Percentiles rank a stretch among this genome's conserved stretches.
These are phyloP conservation scores for Oscheius sp. DNA, from an alignment of 2,888 invertebrate genomes.

Conservation along the genomic window DNA sequence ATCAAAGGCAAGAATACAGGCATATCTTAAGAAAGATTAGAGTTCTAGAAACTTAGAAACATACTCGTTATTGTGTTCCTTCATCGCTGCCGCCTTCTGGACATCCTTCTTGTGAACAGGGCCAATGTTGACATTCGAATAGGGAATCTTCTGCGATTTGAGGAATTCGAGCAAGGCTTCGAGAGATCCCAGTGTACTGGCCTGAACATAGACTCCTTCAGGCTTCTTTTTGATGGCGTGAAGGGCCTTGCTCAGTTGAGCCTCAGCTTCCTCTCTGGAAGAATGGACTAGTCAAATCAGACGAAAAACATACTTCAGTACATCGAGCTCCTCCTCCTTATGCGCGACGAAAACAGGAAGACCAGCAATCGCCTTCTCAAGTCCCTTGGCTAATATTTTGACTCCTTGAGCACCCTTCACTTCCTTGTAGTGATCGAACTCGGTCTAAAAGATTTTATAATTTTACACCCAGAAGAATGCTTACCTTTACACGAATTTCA, in stretches of 20 bases:
- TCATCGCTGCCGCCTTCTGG: conserved; percentile 99
- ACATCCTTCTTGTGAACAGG: conserved; percentile 99
- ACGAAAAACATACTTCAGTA: conserved; percentile 77
- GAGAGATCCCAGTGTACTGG: conserved; percentile 97
- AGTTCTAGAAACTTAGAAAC: conserved; percentile 27
- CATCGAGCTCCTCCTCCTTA: conserved; percentile 92
- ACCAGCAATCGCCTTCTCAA: conserved; percentile 88
- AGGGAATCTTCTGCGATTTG: conserved; percentile 92
- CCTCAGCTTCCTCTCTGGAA: conserved; percentile 84
- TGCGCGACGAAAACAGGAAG: conserved; percentile 91
- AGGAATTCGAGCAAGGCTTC: conserved; percentile 96
- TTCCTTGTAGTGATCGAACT: conserved; percentile 91
- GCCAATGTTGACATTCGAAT: conserved; percentile 96
- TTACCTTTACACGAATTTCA: conserved; percentile 93
- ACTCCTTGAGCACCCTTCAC: conserved; percentile 96
- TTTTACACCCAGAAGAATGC: not conserved
- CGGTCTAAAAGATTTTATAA: conserved; percentile 73
- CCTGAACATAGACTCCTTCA: conserved; percentile 97
- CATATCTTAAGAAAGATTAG: conserved; percentile 80
- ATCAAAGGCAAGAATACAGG: conserved; percentile 98
- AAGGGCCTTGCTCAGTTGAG: conserved; percentile 88
- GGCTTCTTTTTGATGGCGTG: conserved; percentile 90
- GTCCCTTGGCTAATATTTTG: conserved; percentile 95
- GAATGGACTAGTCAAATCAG: not conserved
- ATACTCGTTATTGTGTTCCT: conserved; percentile 92